Percentiles rank a stretch among this genome's conserved stretches.
These are phyloP conservation scores for Microplitis manilae DNA, from an alignment of 2,888 invertebrate species.

Conservation along the genomic window DNA sequence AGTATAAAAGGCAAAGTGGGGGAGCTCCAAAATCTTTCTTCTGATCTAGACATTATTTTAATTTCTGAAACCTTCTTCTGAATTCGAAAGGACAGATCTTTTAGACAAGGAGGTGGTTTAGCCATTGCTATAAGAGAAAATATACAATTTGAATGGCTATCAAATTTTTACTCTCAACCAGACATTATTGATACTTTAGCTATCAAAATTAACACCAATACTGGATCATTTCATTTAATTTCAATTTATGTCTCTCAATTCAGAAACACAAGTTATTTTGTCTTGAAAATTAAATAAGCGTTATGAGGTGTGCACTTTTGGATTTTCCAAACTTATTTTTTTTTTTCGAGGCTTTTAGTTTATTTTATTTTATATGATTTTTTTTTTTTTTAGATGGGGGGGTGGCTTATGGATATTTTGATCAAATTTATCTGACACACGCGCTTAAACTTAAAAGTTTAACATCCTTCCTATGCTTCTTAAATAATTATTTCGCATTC, in stretches of 20 bases:
- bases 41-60: background rate
- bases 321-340: too few relatives aligned
- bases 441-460: too few relatives aligned
- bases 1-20: background rate
- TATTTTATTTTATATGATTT: too few relatives aligned
- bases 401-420: too few relatives aligned
- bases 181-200: background rate
- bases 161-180: background rate
- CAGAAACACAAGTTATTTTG: too few relatives aligned
- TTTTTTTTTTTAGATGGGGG: too few relatives aligned
- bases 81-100: background rate
- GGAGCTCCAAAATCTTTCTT: background rate
- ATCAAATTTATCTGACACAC: too few relatives aligned
- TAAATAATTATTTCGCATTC: too few relatives aligned
- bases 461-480: too few relatives aligned
- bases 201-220: background rate
- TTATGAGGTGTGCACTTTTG: too few relatives aligned
- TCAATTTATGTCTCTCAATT: background rate
- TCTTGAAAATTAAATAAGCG: too few relatives aligned
- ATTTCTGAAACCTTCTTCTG: constrained; percentile 6
- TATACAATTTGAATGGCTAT: background rate
- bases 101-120: background rate
- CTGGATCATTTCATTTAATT: background rate
- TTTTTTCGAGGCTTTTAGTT: too few relatives aligned
- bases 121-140: background rate